Base-by-base conservation (phyloP, 2,113 vertebrate genomes). In the Petromus typicus region DNA sequence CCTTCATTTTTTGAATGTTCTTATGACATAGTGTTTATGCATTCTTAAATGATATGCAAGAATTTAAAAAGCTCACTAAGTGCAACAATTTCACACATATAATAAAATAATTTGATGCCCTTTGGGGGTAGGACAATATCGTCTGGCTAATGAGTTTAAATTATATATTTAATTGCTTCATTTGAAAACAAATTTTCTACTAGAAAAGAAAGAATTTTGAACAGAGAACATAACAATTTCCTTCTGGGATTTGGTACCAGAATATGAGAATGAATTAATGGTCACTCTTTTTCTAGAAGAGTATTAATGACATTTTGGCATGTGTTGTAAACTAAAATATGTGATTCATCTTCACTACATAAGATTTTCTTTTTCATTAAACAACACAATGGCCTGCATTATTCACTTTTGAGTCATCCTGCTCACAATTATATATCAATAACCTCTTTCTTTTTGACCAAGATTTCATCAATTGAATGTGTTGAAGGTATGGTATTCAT, bases 161-260 rank as follows among this genome's bases (percentile, higher is more conserved):
- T 93, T 57, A 25, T 13, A 51, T 59, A 2, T n/a, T n/a, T n/a
- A n/a, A n/a, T n/a, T 85, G 66, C 2, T 81, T 81, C 51, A 30
- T 5, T 51, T 59, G n/a, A 64, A 79, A 61, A 85, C 8, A 40
- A 7, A 11, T 95, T 95, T 78, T 87, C 59, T 89, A 64, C 43
- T 1, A 80, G 6, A 18, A 34, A 2, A 91, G 22, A 86, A 89
- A 23, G 2, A 37, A 63, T 10, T 61, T 11, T 73, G 7, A 64
- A 57, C 22, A 90, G 94, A 81, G 4, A 73, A 51, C 2, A 2
- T 27, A 56, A 23, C 4, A 54, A 9, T 37, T 54, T 85, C 0
- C 48, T 89, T 76, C n/a, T 64, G 10, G 57, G 34, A 2, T 67
- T 22, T 79, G 14, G 16, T 51, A 81, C 2, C 37, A n/a, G 78